Conservation (phyloP, 2,888 invertebrate genomes). For the Miltochrista miniata region DNA sequence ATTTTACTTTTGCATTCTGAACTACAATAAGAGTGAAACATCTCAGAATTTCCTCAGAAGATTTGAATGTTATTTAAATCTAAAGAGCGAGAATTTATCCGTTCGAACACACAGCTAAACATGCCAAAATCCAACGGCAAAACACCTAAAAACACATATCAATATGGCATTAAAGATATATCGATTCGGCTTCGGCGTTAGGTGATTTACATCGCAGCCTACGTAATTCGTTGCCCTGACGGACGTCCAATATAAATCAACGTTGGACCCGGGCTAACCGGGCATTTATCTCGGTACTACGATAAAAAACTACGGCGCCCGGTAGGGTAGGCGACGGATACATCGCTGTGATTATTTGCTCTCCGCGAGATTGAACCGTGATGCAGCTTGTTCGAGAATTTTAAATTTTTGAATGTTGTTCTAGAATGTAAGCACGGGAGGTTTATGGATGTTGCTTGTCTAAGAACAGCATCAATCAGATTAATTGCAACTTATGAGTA, state of each 20-base stretch:
- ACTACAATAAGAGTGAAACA: no score
- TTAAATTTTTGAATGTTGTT: not conserved
- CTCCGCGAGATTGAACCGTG: constrained; percentile 38
- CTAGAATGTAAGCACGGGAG: not conserved
- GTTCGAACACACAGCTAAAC: not conserved
- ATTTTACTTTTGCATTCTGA: no score
- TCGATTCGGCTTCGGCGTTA: constrained; percentile 61
- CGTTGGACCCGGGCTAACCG: constrained; percentile 80
- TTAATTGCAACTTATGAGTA: no score
- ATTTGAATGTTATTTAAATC: no score
- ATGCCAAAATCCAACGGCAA: not conserved
- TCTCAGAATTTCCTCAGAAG: no score
- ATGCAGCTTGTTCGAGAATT: constrained; percentile 12
- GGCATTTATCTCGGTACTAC: constrained; percentile 74
- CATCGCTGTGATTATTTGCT: constrained; percentile 47
- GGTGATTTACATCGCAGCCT: constrained; percentile 79
- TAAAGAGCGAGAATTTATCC: not conserved
- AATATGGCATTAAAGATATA: constrained; percentile 60
- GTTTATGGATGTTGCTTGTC: no score
- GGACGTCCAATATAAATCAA: constrained; percentile 79
- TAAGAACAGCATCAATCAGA: no score
- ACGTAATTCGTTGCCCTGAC: constrained; percentile 78
- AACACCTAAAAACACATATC: constrained; percentile 34
- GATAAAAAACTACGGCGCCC: constrained; percentile 66
- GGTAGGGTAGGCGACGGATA: constrained; percentile 46